These are phyloP conservation scores for Propsilocerus akamusi DNA, from an alignment of 1,140 invertebrate species.

Conservation along the genomic window DNA sequence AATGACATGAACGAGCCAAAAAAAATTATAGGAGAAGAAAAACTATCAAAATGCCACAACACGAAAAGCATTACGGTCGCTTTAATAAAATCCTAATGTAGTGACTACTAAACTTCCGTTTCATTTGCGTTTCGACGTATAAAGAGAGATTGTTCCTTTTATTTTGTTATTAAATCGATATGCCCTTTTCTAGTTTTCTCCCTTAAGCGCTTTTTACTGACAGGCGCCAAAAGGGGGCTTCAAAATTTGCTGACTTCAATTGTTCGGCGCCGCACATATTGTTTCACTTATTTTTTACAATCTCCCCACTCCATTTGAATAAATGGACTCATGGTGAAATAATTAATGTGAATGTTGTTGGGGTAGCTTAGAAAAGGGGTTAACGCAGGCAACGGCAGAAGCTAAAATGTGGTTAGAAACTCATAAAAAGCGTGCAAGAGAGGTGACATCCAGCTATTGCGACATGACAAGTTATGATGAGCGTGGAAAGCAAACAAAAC, in stretches of 20 bases:
- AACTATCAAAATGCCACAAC: not conserved
- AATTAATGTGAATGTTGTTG: too few species aligned
- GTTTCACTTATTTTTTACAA: not conserved
- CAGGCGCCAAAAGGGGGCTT: not conserved
- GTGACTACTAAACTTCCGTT: not conserved
- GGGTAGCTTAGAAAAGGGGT: too few species aligned
- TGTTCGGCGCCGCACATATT: not conserved
- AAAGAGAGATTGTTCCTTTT: too few species aligned
- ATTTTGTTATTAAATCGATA: not conserved
- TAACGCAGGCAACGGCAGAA: too few species aligned
- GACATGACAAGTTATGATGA: too few species aligned
- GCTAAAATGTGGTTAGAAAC: too few species aligned
- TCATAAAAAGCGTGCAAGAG: too few species aligned
- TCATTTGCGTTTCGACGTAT: conserved; percentile 1
- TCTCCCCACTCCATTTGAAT: not conserved
- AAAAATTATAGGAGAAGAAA: not conserved
- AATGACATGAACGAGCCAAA: not conserved
- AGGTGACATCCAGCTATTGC: too few species aligned
- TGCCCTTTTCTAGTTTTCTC: too few species aligned
- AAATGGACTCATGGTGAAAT: too few species aligned
- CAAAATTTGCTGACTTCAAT: not conserved
- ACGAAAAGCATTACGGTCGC: not conserved
- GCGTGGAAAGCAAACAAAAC: too few species aligned
- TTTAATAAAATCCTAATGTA: not conserved
- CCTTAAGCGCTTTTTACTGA: too few species aligned